These are phyloP conservation scores for Ganaspis sp. DNA, from an alignment of 1,140 invertebrate species.

Conservation along the genomic window DNA sequence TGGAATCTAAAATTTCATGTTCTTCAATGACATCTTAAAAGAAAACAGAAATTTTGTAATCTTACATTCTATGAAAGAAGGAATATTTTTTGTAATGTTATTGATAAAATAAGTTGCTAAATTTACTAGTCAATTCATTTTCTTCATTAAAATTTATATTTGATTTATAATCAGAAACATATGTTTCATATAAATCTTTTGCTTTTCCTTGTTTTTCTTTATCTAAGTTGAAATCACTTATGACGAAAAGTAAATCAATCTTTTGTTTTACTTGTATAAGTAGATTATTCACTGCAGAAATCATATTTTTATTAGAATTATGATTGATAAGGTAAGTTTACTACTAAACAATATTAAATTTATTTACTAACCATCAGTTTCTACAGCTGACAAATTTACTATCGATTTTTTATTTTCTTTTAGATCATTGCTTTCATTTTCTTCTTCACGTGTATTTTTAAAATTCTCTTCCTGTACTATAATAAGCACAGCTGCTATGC, in stretches of 20 bases:
- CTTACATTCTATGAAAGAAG: not conserved
- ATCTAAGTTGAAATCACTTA: conserved; percentile 63
- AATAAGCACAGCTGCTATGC: conserved; percentile 64
- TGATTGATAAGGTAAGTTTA: too few species aligned
- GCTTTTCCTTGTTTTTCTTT: conserved; percentile 60
- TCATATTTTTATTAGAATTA: too few species aligned
- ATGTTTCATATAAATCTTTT: conserved; percentile 65
- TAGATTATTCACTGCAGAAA: conserved; percentile 60
- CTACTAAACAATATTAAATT: too few species aligned
- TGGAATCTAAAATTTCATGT: conserved; percentile 57
- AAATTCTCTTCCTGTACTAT: conserved; percentile 34
- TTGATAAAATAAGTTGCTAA: not conserved
- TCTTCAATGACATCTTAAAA: conserved; percentile 62
- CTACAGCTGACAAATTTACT: conserved; percentile 40
- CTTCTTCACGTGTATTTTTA: conserved; percentile 17
- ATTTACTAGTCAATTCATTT: conserved; percentile 54
- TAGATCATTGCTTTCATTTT: conserved; percentile 38
- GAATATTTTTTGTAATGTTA: conserved; percentile 5
- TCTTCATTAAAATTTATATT: conserved; percentile 49
- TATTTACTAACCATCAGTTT: conserved; percentile 59
- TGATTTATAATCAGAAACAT: conserved; percentile 63
- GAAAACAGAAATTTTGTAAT: not conserved
- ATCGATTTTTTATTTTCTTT: conserved; percentile 32
- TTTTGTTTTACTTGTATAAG: conserved; percentile 61
- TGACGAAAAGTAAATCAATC: conserved; percentile 53